Percentiles rank a stretch among this genome's conserved stretches.
phyloP scores from a whole-genome alignment of 1,140 invertebrate species.

The Argopecten irradians region DNA sequence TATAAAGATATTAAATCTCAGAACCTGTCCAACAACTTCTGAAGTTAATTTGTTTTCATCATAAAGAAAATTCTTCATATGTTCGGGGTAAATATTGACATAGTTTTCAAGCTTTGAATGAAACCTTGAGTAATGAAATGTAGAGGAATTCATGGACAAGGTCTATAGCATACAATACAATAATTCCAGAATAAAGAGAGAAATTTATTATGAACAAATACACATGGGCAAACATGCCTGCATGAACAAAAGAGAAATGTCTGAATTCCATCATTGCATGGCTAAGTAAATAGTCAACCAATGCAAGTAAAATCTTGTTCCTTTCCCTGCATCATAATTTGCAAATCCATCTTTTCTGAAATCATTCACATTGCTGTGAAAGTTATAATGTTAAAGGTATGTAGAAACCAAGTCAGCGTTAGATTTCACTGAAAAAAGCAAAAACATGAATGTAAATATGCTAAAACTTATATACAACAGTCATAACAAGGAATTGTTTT shows the following conservation, averaged over 20 bases:
- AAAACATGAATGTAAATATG: no score
- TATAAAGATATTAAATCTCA: not conserved
- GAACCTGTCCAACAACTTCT: not conserved
- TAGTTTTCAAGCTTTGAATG: not conserved
- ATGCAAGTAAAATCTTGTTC: no score
- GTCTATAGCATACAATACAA: not conserved
- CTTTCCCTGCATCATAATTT: no score
- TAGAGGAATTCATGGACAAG: not conserved
- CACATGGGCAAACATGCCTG: not conserved
- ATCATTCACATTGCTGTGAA: no score
- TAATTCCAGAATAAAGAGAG: not conserved
- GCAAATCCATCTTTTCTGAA: no score
- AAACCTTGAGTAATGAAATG: not conserved
- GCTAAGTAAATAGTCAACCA: no score
- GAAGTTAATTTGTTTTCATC: not conserved
- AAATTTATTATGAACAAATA: not conserved
- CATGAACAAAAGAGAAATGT: not conserved
- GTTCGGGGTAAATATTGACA: not conserved
- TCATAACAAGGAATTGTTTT: no score
- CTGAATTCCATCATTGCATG: not conserved
- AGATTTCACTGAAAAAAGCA: no score
- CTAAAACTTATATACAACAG: no score
- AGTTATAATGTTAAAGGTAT: no score
- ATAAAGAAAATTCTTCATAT: not conserved
- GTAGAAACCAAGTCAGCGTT: no score